Percentiles rank a stretch among this genome's conserved stretches.
Conservation (phyloP, 2,797 vertebrate genomes). For the Glossophaga mutica region DNA sequence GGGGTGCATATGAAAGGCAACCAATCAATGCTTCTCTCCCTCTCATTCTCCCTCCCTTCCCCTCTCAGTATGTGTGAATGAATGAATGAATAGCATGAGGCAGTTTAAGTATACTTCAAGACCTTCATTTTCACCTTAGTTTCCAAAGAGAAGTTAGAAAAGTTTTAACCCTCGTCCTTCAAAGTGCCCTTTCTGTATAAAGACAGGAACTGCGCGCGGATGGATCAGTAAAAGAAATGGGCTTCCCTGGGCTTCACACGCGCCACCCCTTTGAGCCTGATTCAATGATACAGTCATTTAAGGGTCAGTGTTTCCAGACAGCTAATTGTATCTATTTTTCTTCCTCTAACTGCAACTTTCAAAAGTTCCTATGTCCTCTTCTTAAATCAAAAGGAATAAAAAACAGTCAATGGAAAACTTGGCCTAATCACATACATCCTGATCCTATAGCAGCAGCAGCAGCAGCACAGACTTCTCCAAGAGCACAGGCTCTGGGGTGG, state of each 20-base stretch:
- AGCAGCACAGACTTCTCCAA: background rate
- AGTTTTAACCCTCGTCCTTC: background rate
- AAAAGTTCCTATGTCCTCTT: background rate
- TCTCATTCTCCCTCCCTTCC: background rate
- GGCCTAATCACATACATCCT: background rate
- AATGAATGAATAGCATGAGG: background rate
- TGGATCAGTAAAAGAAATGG: background rate
- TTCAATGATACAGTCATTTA: background rate
- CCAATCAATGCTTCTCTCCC: background rate
- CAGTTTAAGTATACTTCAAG: background rate
- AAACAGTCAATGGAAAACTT: background rate
- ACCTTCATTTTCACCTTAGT: background rate
- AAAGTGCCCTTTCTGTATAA: background rate
- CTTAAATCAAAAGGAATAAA: constrained; percentile 24
- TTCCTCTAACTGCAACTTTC: background rate
- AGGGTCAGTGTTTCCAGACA: background rate
- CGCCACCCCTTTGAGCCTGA: background rate
- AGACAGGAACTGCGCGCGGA: background rate
- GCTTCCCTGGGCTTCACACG: background rate
- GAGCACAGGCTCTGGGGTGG: background rate
- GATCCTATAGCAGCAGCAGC: background rate
- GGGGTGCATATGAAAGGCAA: background rate
- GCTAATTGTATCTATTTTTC: background rate
- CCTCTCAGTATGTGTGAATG: background rate
- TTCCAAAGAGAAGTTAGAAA: constrained; percentile 17